Evolutionary conservation across 1,140 invertebrate species (phyloP).

Genomic region (Copidosoma floridanum): DNA sequence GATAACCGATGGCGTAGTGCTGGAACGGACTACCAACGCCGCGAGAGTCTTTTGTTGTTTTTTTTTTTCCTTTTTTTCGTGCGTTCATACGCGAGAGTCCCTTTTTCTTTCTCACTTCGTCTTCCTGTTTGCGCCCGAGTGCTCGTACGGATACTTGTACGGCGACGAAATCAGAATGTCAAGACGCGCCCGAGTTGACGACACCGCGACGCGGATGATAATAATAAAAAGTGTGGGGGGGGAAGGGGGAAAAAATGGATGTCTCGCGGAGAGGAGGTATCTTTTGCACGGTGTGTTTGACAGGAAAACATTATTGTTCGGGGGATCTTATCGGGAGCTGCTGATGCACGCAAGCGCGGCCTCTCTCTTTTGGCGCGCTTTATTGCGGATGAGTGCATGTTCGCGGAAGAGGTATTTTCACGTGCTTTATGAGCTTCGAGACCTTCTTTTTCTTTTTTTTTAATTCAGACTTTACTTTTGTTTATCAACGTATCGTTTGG

Average conservation of each 20-base stretch:
- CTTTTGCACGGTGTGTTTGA: background rate
- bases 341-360: too few species aligned
- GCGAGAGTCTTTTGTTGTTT: too few species aligned
- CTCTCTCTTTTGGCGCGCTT: background rate
- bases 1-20: slow-evolving; percentile 15
- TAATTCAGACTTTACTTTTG: background rate
- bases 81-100: too few species aligned
- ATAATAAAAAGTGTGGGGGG: too few species aligned
- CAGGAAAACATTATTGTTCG: background rate
- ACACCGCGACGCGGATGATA: background rate
- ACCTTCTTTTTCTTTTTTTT: too few species aligned
- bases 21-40: too few species aligned
- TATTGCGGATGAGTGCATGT: background rate
- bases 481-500: background rate
- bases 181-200: background rate
- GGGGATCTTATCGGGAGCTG: background rate
- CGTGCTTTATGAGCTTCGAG: background rate
- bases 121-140: background rate
- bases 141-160: too few species aligned
- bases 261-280: background rate
- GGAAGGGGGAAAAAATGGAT: too few species aligned
- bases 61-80: too few species aligned
- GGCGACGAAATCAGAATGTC: slow-evolving; percentile 2
- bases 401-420: background rate
- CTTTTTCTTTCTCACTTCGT: background rate